Evolutionary conservation across 2,888 invertebrate species (phyloP), one percentile per base, ranked within the genome.

Genomic region (Drosophila barbarae): DNA sequence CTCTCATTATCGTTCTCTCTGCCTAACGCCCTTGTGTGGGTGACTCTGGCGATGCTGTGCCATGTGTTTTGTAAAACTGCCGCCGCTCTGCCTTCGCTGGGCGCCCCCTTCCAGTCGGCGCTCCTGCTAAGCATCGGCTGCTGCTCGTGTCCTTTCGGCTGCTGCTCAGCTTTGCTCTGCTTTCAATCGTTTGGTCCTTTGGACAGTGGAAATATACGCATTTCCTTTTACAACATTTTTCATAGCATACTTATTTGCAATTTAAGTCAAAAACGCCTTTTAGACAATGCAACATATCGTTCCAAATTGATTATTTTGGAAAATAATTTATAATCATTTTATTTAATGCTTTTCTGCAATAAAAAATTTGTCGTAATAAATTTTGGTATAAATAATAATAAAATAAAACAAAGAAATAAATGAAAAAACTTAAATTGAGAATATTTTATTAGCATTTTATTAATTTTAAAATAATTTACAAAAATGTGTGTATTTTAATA

Each of bases 21-120:
- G 44, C 36, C 36, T 32, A 39, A 39, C 61, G 65, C 61, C 61
- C 64, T 23, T 49, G 50, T 35, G 49, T 58, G 41, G 47, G 47
- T 60, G 32, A 36, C n/a, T 39, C 26, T 18, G n/a, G n/a, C 12
- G 47, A 46, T 50, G 44, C 44, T 15, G 44, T 28, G 28, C 42
- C 26, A 69, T 67, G 60, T 67, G 66, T 67, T 69, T 49, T 58
- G 59, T 46, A 36, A 59, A 47, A 28, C 47, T 36, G 51, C 46
- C 51, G 15, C 39, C 32, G 21, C 34, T 60, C 38, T 13, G 12
- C 18, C 53, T 13, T 12, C 54, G 1, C 23, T 6, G 13, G 21
- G 21, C 13, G 18, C 28, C n/a, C n/a, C 51, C 46, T 21, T 9
- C 23, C 32, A 15, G 26, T 13, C 15, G 18, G 5, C 46, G 46